These are phyloP conservation scores for Oreocharis arfaki DNA, from an alignment of 2,113 vertebrate genomes.

Conservation along the genomic window DNA sequence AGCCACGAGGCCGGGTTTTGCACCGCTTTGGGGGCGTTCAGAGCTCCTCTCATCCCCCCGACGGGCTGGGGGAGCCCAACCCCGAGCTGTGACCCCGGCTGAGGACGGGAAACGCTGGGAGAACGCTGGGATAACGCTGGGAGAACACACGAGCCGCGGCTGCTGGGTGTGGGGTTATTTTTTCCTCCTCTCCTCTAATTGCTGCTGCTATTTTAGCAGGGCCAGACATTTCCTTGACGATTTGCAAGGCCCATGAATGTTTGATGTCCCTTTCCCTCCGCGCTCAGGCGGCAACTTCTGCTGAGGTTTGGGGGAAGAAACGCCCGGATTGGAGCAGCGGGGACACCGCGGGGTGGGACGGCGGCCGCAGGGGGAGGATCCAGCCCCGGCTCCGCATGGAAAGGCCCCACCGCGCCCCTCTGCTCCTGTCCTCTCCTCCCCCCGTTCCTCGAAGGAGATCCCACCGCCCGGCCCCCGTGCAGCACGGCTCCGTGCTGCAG, in stretches of 20 bases:
- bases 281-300: background rate
- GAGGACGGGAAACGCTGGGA: background rate
- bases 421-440: background rate
- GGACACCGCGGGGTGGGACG: background rate
- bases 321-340: fast-evolving
- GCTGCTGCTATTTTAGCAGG: background rate
- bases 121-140: background rate
- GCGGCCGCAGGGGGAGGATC: background rate
- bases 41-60: background rate
- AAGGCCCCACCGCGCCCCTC: background rate
- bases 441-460: background rate
- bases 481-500: conserved; percentile 23
- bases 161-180: background rate
- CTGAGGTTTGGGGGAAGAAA: background rate
- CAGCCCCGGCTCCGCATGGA: background rate
- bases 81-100: background rate
- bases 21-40: fast-evolving
- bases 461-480: background rate
- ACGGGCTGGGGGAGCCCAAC: background rate
- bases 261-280: background rate
- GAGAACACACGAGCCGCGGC: background rate
- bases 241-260: conserved; percentile 17
- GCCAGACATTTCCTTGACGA: conserved; percentile 9
- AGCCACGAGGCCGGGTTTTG: background rate
- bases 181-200: background rate